phyloP scores from a whole-genome alignment of 1,140 invertebrate genomes.

The Magallana ariakensis region DNA sequence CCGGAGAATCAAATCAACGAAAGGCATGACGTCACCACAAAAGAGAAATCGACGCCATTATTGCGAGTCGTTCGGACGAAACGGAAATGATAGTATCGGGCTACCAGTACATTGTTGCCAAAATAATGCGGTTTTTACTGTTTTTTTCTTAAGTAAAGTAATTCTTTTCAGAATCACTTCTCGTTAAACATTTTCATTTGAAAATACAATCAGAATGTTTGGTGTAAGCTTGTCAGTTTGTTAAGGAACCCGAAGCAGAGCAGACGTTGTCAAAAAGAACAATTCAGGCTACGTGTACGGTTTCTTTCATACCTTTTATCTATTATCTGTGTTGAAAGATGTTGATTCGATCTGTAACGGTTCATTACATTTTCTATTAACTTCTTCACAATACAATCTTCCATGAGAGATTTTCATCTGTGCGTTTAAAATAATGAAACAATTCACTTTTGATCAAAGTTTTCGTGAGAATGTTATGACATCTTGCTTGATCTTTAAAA shows the following conservation, averaged over 20 bases:
- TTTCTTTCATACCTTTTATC: slow-evolving; percentile 32
- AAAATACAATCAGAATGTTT: slow-evolving; percentile 2
- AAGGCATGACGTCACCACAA: slow-evolving; percentile 37
- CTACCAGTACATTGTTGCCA: slow-evolving; percentile 31
- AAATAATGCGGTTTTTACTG: slow-evolving; percentile 15
- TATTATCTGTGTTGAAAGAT: slow-evolving; percentile 43
- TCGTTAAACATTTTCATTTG: not conserved
- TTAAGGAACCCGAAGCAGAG: slow-evolving; percentile 11
- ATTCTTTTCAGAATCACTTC: slow-evolving; percentile 17
- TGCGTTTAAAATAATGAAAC: slow-evolving; percentile 27
- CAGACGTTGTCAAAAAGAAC: not conserved
- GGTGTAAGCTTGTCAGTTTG: slow-evolving; percentile 35
- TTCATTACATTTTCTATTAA: slow-evolving; percentile 21
- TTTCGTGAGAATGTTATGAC: slow-evolving; percentile 5
- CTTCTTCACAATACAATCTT: slow-evolving; percentile 8
- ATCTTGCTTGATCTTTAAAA: not conserved
- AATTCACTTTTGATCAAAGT: slow-evolving; percentile 35
- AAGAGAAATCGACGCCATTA: slow-evolving; percentile 39
- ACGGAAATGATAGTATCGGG: slow-evolving; percentile 38
- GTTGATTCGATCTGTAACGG: slow-evolving; percentile 30
- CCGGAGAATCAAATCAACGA: not conserved
- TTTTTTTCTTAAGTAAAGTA: not conserved
- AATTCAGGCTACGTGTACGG: slow-evolving; percentile 13
- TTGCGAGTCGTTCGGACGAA: slow-evolving; percentile 35
- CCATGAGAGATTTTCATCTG: slow-evolving; percentile 9